A percentile compares a stretch with the other conserved stretches of the same genome.
Evolutionary conservation across 23 tunicate species (phyloP).

Genomic region (Clavelina lepadiformis): DNA sequence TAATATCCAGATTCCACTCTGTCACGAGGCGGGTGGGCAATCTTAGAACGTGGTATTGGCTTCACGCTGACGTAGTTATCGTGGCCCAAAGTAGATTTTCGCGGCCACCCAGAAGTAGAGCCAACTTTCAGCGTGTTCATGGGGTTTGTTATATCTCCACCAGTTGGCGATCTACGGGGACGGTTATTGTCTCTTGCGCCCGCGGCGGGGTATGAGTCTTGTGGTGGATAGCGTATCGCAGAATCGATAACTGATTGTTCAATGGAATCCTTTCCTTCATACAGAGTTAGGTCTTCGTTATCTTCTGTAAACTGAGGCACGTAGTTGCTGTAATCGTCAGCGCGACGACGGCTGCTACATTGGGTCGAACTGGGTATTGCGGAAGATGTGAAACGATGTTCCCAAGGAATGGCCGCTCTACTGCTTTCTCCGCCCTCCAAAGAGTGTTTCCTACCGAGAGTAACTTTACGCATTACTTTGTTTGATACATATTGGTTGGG

Average conservation of each 20-base stretch:
- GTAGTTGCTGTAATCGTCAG: too few species aligned
- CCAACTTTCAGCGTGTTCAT: too few species aligned
- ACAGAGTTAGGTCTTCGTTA: background rate
- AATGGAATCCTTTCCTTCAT: background rate
- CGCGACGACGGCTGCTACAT: too few species aligned
- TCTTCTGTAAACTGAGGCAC: too few species aligned
- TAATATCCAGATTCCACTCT: slow-evolving; percentile 27
- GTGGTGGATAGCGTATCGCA: slow-evolving; percentile 10
- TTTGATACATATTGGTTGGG: too few species aligned
- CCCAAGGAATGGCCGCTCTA: background rate
- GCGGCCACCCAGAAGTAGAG: too few species aligned
- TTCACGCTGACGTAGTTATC: slow-evolving; percentile 14
- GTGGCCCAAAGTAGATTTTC: too few species aligned
- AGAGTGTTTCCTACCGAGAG: background rate
- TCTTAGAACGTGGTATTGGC: background rate
- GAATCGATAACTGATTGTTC: background rate
- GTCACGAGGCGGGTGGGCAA: background rate
- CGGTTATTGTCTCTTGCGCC: too few species aligned
- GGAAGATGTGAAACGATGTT: background rate
- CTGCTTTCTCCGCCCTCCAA: background rate
- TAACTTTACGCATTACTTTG: too few species aligned
- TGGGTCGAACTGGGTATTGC: background rate
- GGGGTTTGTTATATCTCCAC: too few species aligned
- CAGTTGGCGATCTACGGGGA: too few species aligned
- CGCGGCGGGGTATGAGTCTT: too few species aligned